Evolutionary conservation across 2,113 vertebrate species (phyloP), one percentile per base, ranked within the genome.

Genomic region (Lutjanus erythropterus): DNA sequence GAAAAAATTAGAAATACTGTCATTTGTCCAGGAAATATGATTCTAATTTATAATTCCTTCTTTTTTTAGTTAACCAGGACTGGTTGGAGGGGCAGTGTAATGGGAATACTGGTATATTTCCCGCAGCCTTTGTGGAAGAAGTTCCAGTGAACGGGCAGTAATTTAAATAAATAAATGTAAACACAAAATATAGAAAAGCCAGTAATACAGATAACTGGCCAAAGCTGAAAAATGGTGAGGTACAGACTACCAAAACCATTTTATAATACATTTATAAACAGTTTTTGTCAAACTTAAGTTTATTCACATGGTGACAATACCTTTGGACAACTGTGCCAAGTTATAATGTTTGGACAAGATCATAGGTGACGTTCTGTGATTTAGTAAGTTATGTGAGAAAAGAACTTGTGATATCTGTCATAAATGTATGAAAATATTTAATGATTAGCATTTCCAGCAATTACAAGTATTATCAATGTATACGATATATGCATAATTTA

Each of bases 1-100:
- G n/a, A n/a, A 56, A 60, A 35, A 52, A 33, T 72, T 58, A 19
- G 31, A 60, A 16, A 64, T 16, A 25, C 5, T 31, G 2, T 9
- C 0, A 37, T 58, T 2, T 41, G 5, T 19, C 19, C 12, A 25
- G 29, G 2, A 76, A 15, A 27, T n/a, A 18, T 19, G 11, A 27
- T 64, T 75, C 47, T 79, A 33, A 86, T 78, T 21, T 4, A n/a
- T 58, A 3, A 10, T 66, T 19, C 44, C 10, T 25, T 52, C 2
- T 66, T 44, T 50, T 70, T 69, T 52, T 55, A 99, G 98, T 99
- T 64, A 99, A 98, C 64, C 93, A 96, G 83, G 96, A 99, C 3
- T 99, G 98, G 98, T 68, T 97, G 4, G 98, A 99, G 92, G 98
- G 98, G 2, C 80, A 95, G 41, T 97, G 95, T 83, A 94, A 96